Evolutionary conservation across 2,797 vertebrate genomes (phyloP), one percentile per base, ranked within the genome.

Genomic region (Carapus acus): DNA sequence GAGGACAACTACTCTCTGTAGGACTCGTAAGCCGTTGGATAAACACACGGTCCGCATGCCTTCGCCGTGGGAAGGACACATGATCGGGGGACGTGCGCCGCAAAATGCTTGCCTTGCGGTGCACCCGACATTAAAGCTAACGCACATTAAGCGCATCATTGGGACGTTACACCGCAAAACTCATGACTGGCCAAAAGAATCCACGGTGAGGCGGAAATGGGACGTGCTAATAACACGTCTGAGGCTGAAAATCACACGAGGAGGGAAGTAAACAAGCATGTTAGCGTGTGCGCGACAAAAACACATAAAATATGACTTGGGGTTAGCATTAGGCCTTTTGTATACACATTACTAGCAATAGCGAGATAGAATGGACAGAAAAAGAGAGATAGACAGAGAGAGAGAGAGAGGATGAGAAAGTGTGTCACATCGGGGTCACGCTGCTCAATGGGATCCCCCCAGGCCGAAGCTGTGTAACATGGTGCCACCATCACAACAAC

Each of bases 371-470:
- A 33, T 3, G 14, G 6, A 33, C 6, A 33, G 4, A 33, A 13
- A 13, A 9, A 33, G 12, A 33, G 31, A 13, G 31, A 33, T 8
- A 33, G 12, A 33, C 8, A 9, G 31, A 33, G 31, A 33, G 31
- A 33, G 6, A 33, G 4, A 55, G 16, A 43, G 40, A 63, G 41
- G 4, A 27, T 62, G 34, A 47, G 52, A 77, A 82, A 78, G 75
- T 80, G 75, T 85, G 79, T 87, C 85, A 86, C 41, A 66, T 68
- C 49, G 53, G 68, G 63, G 79, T 81, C 75, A 73, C 51, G 68
- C 42, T 33, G 54, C 76, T 77, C 54, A 46, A 42, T 63, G 62
- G 66, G 65, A 71, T 33, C 34, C 46, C 67, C 73, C 45, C 46
- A 62, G 78, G 75, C 71, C n/a, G 54, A n/a, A n/a, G 43, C 42